Base-by-base conservation (phyloP, 1,140 invertebrate genomes). In the Charaxes varanes region DNA sequence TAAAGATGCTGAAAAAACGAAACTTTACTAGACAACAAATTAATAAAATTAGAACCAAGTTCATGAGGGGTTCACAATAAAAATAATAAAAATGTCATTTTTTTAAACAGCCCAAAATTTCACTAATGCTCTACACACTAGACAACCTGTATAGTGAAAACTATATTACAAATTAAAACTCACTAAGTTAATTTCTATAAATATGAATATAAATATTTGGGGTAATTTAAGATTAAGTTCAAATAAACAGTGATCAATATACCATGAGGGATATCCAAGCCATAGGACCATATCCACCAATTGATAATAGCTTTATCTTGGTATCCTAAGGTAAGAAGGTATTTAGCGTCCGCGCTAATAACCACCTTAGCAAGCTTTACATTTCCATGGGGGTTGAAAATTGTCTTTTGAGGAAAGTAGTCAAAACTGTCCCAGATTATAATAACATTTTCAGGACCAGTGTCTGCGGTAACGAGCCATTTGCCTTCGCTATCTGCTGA, bases 221-320 rank as follows among this genome's bases (percentile, higher is more conserved):
- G n/a, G n/a, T n/a, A n/a, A n/a, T n/a, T n/a, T n/a, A n/a, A n/a
- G n/a, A n/a, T n/a, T n/a, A n/a, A n/a, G n/a, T n/a, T n/a, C n/a
- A n/a, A n/a, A n/a, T n/a, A n/a, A n/a, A n/a, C n/a, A n/a, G n/a
- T n/a, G n/a, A n/a, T n/a, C n/a, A n/a, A n/a, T n/a, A n/a, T 68
- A 88, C 87, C 87, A 59, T 88, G 71, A 3, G 87, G 80, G 37
- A 65, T 41, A 16, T 87, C 67, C 15, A 50, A 53, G 8, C 85
- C 86, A 10, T 59, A 69, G 3, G 85, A 86, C 88, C 88, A 89
- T 6, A 87, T 61, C 87, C 88, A 89, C 58, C 88, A 84, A 18
- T 85, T 57, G 0, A 88, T 60, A 0, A 53, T 61, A 26, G 80
- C 80, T 37, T 53, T 64, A 3, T 66, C 66, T 35, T 72, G 66